Evolutionary conservation across 2,797 vertebrate species (phyloP).

Genomic region (Ctenopoma multispine): DNA sequence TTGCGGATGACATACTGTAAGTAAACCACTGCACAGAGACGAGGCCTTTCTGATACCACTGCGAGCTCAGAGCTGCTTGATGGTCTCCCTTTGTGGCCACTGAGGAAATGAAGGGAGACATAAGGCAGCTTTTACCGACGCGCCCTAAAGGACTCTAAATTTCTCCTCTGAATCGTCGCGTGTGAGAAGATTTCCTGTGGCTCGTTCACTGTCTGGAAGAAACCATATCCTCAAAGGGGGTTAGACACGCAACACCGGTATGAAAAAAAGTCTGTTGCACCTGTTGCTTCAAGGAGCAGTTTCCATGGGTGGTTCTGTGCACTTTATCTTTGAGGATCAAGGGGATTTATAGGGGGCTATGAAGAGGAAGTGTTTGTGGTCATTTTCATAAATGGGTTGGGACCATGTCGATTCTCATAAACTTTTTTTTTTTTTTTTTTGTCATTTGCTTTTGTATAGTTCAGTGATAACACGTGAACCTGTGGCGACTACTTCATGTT

Average conservation of each 20-base stretch:
- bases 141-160: constrained; percentile 79
- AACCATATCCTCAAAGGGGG: constrained; percentile 86
- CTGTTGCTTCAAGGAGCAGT: constrained; percentile 77
- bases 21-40: constrained; percentile 52
- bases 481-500: not conserved
- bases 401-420: constrained; percentile 8
- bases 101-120: constrained; percentile 80
- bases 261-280: constrained; percentile 76
- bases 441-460: not conserved
- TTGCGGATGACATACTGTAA: constrained; percentile 43
- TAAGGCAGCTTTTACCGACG: constrained; percentile 59
- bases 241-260: constrained; percentile 81
- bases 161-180: constrained; percentile 83
- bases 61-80: constrained; percentile 59
- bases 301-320: constrained; percentile 69
- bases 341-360: constrained; percentile 40
- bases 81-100: constrained; percentile 76
- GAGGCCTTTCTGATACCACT: constrained; percentile 63
- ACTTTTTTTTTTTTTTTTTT: not conserved
- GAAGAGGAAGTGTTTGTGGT: constrained; percentile 63
- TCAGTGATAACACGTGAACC: not conserved
- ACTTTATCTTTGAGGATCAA: constrained; percentile 69
- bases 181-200: constrained; percentile 88
- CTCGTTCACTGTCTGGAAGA: constrained; percentile 83
- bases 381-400: constrained; percentile 44